phyloP scores from a whole-genome alignment of 2,888 invertebrate species.

The Xanthorhoe spadicearia region DNA sequence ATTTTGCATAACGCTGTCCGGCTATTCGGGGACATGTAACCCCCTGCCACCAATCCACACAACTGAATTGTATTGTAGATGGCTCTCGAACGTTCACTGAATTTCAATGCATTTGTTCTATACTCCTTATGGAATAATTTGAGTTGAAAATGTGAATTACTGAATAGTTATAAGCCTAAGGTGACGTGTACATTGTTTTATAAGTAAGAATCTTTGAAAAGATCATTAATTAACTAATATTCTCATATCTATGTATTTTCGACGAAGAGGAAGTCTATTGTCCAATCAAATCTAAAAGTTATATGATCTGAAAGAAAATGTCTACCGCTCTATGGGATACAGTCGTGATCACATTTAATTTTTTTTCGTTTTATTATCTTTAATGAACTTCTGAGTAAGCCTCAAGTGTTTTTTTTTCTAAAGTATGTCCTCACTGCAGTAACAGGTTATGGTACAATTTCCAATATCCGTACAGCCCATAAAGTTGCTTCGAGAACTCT shows the following conservation, averaged over 20 bases:
- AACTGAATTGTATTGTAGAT: conserved; percentile 14
- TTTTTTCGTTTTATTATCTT: too few relatives aligned
- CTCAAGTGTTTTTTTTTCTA: background rate
- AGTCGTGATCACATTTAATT: too few relatives aligned
- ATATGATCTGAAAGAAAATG: too few relatives aligned
- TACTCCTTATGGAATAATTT: background rate
- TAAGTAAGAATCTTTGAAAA: too few relatives aligned
- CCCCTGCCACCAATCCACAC: conserved; percentile 17
- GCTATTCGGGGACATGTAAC: conserved; percentile 45
- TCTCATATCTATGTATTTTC: too few relatives aligned
- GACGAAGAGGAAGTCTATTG: too few relatives aligned
- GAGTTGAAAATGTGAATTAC: background rate
- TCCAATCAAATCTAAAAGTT: too few relatives aligned
- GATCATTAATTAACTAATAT: too few relatives aligned
- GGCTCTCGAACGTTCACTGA: background rate
- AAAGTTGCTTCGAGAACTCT: conserved; percentile 33
- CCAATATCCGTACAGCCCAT: conserved; percentile 31
- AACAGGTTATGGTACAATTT: conserved; percentile 16
- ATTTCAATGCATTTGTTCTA: background rate
- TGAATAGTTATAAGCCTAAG: background rate
- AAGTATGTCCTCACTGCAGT: conserved; percentile 11
- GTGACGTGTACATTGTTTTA: too few relatives aligned
- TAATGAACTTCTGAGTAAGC: too few relatives aligned
- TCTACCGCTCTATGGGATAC: too few relatives aligned
- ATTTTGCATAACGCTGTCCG: conserved; percentile 51